Percentiles rank a stretch among this genome's conserved stretches.
phyloP scores from a whole-genome alignment of 2,113 vertebrate genomes.

The Myiagra hebetior region DNA sequence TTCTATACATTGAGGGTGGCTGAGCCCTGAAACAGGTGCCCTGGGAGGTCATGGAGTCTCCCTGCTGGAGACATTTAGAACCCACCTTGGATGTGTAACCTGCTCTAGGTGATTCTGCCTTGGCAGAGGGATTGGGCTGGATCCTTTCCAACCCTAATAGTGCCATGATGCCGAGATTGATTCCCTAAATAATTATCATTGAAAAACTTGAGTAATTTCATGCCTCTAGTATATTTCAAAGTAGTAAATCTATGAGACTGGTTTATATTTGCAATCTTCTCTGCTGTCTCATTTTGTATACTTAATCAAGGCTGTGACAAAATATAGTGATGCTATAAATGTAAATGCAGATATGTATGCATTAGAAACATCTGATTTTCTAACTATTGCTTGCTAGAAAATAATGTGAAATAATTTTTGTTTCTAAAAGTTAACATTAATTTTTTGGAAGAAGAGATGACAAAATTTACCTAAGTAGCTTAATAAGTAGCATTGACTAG shows the following conservation, averaged over 20 bases:
- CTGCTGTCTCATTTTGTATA: background rate
- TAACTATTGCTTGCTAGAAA: background rate
- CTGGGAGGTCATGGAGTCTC: accelerated
- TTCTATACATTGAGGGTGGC: background rate
- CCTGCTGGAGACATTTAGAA: background rate
- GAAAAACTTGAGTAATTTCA: background rate
- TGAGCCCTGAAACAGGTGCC: background rate
- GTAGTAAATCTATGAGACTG: background rate
- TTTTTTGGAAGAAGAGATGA: background rate
- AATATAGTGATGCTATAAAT: background rate
- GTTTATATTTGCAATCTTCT: background rate
- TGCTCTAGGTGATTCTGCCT: background rate
- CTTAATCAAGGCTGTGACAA: background rate
- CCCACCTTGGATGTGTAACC: background rate
- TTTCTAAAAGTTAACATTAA: background rate
- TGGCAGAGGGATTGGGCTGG: background rate
- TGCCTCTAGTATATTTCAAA: background rate
- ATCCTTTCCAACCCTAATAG: background rate
- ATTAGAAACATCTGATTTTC: background rate
- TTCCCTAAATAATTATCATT: background rate
- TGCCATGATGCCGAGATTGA: background rate
- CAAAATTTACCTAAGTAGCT: background rate
- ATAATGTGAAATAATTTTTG: background rate
- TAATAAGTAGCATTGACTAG: background rate
- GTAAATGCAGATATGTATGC: background rate